Percentiles rank a stretch among this genome's conserved stretches.
phyloP scores from a whole-genome alignment of 2,113 vertebrate species.

The Amblyopsis rosae region DNA sequence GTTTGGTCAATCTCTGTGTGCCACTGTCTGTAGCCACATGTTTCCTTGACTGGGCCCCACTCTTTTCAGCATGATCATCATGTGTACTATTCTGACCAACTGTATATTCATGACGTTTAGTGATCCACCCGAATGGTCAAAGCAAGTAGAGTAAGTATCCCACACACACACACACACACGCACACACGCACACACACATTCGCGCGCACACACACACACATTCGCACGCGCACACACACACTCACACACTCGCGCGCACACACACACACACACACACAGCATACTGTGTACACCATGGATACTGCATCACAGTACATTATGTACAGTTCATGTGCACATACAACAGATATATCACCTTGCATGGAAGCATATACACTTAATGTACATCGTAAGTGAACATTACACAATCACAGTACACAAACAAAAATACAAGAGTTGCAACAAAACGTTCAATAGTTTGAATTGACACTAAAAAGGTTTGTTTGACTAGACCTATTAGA shows the following conservation, averaged over 20 bases:
- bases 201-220: too few species aligned
- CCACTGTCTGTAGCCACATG: background rate
- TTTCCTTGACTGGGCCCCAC: slow-evolving; percentile 80
- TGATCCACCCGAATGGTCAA: slow-evolving; percentile 97
- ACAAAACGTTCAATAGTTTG: background rate
- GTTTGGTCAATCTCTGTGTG: background rate
- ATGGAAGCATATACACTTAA: too few species aligned
- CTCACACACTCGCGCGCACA: too few species aligned
- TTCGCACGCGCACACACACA: too few species aligned
- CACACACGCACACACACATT: background rate
- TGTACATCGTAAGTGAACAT: too few species aligned
- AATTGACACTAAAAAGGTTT: background rate
- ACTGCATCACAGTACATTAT: too few species aligned
- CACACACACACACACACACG: background rate
- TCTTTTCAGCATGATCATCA: slow-evolving; percentile 99
- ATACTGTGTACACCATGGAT: too few species aligned
- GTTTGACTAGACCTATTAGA: too few species aligned
- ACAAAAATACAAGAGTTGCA: too few species aligned
- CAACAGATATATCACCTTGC: too few species aligned
- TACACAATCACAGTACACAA: too few species aligned
- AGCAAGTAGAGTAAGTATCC: slow-evolving; percentile 96
- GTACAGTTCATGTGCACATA: too few species aligned
- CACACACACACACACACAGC: background rate
- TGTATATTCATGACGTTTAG: slow-evolving; percentile 99
- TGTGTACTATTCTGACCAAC: slow-evolving; percentile 99